phyloP scores from a whole-genome alignment of 2,797 vertebrate species.

The Tenualosa thibaudeaui region DNA sequence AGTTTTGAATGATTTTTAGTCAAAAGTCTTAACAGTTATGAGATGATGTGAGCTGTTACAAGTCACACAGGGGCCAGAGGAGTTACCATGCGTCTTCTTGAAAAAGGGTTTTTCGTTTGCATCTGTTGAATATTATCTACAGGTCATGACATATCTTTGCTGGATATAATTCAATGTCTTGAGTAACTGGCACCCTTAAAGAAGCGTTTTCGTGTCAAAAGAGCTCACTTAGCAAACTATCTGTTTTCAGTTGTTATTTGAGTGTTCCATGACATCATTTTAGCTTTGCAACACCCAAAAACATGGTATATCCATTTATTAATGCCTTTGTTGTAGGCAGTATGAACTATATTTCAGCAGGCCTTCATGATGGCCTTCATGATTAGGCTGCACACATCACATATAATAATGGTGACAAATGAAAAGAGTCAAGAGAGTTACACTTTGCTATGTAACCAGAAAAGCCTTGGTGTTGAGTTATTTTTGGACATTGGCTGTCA shows the following conservation, averaged over 20 bases:
- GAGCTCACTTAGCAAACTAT: too few relatives aligned
- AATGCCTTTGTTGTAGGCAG: too few relatives aligned
- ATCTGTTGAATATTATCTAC: too few relatives aligned
- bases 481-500: neutral
- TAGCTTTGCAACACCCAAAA: neutral
- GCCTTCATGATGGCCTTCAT: too few relatives aligned
- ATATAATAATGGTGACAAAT: too few relatives aligned
- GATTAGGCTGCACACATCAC: too few relatives aligned
- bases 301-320: neutral
- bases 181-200: neutral
- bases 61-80: neutral
- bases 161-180: too few relatives aligned
- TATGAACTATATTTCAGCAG: too few relatives aligned
- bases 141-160: too few relatives aligned
- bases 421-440: neutral
- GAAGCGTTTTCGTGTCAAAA: too few relatives aligned
- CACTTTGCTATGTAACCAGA: constrained; percentile 46
- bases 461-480: constrained; percentile 35
- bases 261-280: neutral
- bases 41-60: neutral
- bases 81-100: neutral
- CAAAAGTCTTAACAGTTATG: neutral
- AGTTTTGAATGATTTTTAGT: constrained; percentile 49
- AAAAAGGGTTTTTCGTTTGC: neutral
- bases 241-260: too few relatives aligned